These are phyloP conservation scores for Callocephalon fimbriatum DNA, from an alignment of 2,113 vertebrate genomes.

Conservation along the genomic window DNA sequence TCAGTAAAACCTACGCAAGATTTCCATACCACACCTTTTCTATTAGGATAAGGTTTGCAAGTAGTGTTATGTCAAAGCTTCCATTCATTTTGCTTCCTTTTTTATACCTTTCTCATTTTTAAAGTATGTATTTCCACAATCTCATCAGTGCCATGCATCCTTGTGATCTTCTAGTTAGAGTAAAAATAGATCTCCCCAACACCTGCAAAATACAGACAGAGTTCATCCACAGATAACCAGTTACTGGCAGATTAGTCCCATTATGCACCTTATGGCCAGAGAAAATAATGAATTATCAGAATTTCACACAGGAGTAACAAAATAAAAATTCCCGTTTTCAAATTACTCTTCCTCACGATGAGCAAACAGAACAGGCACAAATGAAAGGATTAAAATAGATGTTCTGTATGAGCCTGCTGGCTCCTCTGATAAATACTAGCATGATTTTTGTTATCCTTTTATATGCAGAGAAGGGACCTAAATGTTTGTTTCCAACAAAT, in stretches of 20 bases:
- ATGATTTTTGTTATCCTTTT: not conserved
- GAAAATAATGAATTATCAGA: not conserved
- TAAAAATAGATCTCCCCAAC: not conserved
- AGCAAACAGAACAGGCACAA: not conserved
- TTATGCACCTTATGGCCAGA: not conserved
- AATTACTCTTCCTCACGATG: not conserved
- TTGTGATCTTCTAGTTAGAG: not conserved
- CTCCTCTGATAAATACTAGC: not conserved
- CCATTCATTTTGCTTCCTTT: not conserved
- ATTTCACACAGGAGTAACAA: not conserved
- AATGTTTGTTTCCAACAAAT: not conserved
- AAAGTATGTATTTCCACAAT: not conserved
- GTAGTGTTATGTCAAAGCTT: fast-evolving
- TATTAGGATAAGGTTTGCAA: not conserved
- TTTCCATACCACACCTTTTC: not conserved
- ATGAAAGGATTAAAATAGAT: not conserved
- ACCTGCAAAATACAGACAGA: not conserved
- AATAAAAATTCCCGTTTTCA: not conserved
- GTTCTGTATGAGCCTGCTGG: not conserved
- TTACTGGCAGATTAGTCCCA: not conserved
- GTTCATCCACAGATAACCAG: not conserved
- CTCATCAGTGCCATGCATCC: not conserved
- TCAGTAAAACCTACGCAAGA: not conserved
- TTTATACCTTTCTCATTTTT: not conserved
- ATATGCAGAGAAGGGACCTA: not conserved